Evolutionary conservation across 2,888 invertebrate species (phyloP).

Genomic region (Pharmacophagus antenor): DNA sequence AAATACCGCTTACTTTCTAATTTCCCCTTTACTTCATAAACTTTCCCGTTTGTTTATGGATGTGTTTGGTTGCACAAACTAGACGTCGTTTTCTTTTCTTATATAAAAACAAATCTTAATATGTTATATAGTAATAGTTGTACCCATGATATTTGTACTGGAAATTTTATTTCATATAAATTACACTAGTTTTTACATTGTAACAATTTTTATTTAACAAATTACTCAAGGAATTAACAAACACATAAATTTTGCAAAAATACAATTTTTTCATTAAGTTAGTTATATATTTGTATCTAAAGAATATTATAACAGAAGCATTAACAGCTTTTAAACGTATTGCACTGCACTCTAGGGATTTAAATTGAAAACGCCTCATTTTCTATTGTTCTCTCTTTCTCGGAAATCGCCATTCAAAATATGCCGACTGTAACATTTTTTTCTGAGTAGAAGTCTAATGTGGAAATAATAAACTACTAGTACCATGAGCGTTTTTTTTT

Average conservation of each 20-base stretch:
- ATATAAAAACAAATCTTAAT: not conserved
- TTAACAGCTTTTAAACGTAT: conserved; percentile 21
- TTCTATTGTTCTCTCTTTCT: conserved; percentile 13
- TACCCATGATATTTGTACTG: no score
- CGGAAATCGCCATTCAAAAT: conserved; percentile 10
- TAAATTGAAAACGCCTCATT: conserved; percentile 16
- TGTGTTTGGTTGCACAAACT: not conserved
- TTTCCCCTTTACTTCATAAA: conserved; percentile 7
- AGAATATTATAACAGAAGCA: not conserved
- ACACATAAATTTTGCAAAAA: not conserved
- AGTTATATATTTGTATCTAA: not conserved
- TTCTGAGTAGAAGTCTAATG: conserved; percentile 1
- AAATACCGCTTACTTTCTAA: conserved; percentile 14
- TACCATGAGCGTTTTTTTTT: not conserved
- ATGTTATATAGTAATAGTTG: not conserved
- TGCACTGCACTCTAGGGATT: conserved; percentile 9
- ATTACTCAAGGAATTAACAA: not conserved
- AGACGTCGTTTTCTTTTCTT: not conserved
- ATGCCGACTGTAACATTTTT: conserved; percentile 3
- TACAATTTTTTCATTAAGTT: not conserved
- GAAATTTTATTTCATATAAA: no score
- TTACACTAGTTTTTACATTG: no score
- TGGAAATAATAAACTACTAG: conserved; percentile 2
- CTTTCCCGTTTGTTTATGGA: conserved; percentile 10
- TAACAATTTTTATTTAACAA: not conserved